A percentile compares a stretch with the other conserved stretches of the same genome.
Evolutionary conservation across 1,140 invertebrate genomes (phyloP).

Genomic region (Thereuonema tuberculata): DNA sequence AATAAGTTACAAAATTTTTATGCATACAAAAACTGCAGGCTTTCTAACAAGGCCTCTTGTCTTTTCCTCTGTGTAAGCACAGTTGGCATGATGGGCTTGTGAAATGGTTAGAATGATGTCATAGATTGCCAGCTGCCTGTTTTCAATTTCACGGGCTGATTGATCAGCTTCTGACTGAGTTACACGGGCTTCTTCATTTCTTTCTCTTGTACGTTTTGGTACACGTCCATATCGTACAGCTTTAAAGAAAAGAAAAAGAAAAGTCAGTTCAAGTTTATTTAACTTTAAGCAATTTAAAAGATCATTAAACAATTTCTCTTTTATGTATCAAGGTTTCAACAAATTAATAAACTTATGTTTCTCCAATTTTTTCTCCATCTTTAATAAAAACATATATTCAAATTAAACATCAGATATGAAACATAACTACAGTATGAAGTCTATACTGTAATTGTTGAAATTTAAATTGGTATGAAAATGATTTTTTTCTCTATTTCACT

Average conservation of each 20-base stretch:
- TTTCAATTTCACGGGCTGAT: conserved; percentile 26
- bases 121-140: conserved; percentile 48
- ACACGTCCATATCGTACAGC: conserved; percentile 91
- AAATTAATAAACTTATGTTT: too few species aligned
- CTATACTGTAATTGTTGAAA: too few species aligned
- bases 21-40: conserved; percentile 48
- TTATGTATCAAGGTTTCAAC: too few species aligned
- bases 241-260: conserved; percentile 30
- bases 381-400: too few species aligned
- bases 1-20: too few species aligned
- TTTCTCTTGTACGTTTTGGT: conserved; percentile 78
- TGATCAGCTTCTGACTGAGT: conserved; percentile 23
- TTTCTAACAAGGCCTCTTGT: conserved; percentile 52
- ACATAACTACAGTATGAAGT: too few species aligned
- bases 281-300: background rate
- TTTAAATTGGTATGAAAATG: too few species aligned
- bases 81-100: conserved; percentile 77
- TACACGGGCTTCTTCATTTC: conserved; percentile 38
- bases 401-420: too few species aligned
- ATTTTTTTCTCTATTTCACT: too few species aligned
- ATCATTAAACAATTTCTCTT: too few species aligned
- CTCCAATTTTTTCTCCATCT: too few species aligned
- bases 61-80: conserved; percentile 77
- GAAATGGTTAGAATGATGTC: conserved; percentile 76
- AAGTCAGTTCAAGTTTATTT: background rate